These are phyloP conservation scores for Salvelinus fontinalis DNA, from an alignment of 2,113 vertebrate genomes.

Conservation along the genomic window DNA sequence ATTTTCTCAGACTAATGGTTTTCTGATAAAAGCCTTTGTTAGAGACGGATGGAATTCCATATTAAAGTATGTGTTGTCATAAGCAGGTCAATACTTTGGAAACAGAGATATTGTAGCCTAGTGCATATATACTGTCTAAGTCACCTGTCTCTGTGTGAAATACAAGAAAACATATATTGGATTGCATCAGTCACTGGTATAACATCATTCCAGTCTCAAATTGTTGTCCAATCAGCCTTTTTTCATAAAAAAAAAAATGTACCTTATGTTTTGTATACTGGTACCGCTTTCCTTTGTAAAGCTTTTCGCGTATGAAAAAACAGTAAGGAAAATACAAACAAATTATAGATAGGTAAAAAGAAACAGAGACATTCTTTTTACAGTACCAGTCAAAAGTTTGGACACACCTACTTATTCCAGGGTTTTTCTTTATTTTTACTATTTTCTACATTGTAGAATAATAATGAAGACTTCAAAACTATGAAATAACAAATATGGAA, in stretches of 20 bases:
- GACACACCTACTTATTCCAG: no score
- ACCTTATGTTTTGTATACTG: not conserved
- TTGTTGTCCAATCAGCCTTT: conserved; percentile 5
- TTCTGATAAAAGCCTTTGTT: conserved; percentile 39
- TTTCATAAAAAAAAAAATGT: not conserved
- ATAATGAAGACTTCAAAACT: no score
- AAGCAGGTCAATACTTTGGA: not conserved
- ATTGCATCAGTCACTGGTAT: conserved; percentile 14
- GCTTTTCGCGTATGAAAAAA: conserved; percentile 30
- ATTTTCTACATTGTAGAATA: no score
- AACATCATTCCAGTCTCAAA: conserved; percentile 26
- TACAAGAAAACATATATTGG: conserved; percentile 12
- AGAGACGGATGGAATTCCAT: conserved; percentile 22
- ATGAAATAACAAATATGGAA: no score
- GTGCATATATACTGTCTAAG: conserved; percentile 9
- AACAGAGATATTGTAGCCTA: conserved; percentile 23
- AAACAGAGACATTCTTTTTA: conserved; percentile 59
- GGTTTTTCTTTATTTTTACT: conserved; percentile 28
- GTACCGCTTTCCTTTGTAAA: conserved; percentile 22
- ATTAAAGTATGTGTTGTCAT: conserved; percentile 1
- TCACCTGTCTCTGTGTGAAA: conserved; percentile 17
- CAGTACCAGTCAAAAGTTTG: no score
- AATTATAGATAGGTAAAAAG: conserved; percentile 38
- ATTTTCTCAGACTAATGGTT: conserved; percentile 50
- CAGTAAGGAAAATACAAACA: conserved; percentile 1